A percentile compares a stretch with the other conserved stretches of the same genome.
Conservation (phyloP, 2,888 invertebrate species). For the Pherbina coryleti region DNA sequence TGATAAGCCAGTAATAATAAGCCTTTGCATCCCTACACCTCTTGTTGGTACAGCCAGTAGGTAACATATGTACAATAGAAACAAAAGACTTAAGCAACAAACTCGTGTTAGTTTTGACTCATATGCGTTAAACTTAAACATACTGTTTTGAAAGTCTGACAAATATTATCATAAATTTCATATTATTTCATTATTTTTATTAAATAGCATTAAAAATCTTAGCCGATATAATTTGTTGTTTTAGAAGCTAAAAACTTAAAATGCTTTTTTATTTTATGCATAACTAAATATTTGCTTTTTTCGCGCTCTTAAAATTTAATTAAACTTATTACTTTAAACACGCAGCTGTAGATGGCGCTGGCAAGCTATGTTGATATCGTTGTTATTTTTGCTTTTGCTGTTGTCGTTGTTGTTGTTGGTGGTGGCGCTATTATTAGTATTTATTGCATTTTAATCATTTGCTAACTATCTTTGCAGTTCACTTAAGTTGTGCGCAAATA, state of each 20-base stretch:
- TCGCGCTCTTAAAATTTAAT: not conserved
- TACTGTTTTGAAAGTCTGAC: not conserved
- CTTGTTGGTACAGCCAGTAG: no score
- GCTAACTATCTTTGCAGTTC: conserved; percentile 5
- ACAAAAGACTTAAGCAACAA: conserved; percentile 26
- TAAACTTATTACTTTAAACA: not conserved
- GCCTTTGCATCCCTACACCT: no score
- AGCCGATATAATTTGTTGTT: not conserved
- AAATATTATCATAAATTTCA: not conserved
- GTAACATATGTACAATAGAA: no score
- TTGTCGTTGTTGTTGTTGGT: not conserved
- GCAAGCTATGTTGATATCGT: not conserved
- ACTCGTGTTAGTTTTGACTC: not conserved
- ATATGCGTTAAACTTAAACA: not conserved
- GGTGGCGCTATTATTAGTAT: conserved; percentile 32
- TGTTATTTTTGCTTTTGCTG: not conserved
- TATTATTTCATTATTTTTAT: no score
- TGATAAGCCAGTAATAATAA: no score
- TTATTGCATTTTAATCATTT: conserved; percentile 33
- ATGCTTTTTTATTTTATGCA: not conserved
- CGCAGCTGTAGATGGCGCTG: not conserved
- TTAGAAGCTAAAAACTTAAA: not conserved
- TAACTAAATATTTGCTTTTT: not conserved
- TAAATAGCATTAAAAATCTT: no score
- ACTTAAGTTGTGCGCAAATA: conserved; percentile 23